Conservation (phyloP, 1,140 invertebrate species). For the Berghia stephanieae region DNA sequence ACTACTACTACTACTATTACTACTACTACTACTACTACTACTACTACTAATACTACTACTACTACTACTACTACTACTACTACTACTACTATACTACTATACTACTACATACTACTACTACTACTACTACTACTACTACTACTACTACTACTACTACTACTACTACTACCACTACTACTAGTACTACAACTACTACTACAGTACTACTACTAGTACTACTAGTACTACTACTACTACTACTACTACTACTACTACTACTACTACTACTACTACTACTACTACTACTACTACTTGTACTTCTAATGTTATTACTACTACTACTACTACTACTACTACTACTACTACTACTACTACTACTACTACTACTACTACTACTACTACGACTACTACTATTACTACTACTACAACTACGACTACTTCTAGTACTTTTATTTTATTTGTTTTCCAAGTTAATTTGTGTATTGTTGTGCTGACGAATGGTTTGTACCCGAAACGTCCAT, state of each 20-base stretch:
- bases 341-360: not conserved
- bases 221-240: not conserved
- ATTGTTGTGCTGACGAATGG: too few species aligned
- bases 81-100: too few species aligned
- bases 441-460: too few species aligned
- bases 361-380: not conserved
- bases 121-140: slow-evolving; percentile 25
- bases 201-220: not conserved
- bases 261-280: not conserved
- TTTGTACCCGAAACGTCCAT: too few species aligned
- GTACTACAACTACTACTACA: not conserved
- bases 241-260: not conserved
- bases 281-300: too few species aligned
- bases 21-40: not conserved
- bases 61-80: too few species aligned
- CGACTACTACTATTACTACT: too few species aligned
- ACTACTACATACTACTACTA: too few species aligned
- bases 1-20: not conserved
- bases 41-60: too few species aligned
- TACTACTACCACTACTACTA: not conserved
- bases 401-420: too few species aligned
- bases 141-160: not conserved
- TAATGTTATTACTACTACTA: too few species aligned
- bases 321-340: not conserved
- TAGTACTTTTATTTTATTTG: too few species aligned